Evolutionary conservation across 2,888 invertebrate species (phyloP), one percentile per base, ranked within the genome.

Genomic region (Eupeodes luniger): DNA sequence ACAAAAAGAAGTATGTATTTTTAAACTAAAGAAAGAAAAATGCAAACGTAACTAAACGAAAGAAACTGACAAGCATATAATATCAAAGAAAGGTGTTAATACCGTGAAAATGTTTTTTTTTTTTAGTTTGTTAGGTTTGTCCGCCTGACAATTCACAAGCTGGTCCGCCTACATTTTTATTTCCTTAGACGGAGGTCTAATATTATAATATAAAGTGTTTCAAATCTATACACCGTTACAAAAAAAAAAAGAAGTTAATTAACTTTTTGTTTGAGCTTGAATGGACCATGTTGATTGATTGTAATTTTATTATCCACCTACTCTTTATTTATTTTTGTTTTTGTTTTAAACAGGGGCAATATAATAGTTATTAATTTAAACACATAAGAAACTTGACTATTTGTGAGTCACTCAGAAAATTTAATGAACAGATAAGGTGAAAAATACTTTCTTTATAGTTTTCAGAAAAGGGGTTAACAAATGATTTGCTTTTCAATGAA

Each of bases 81-180:
- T 77, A 62, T 57, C 57, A 74, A 87, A 81, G 80, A 77, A 87
- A 87, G 72, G 87, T 87, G 80, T 77, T 80, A 84, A 84, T 77
- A 61, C 67, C 77, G 84, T 84, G 80, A 80, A 83, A 81, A 81
- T 84, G 62, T 67, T 76, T 66, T 85, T 34, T 85, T 34, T 61
- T 16, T 62, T 66, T 47, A 4, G 51, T 80, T 83, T 87, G 36
- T 87, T 80, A 61, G 61, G 57, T 61, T 81, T 77, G 55, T 34
- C 64, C 78, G 75, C 78, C 70, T 64, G 57, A 4, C 47, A 27
- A 27, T 9, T 47, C n/a, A 69, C 72, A 83, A 82, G 59, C 79
- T 83, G 61, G 72, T 75, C 55, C 86, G 83, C 86, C 86, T 61
- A 87, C 83, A 66, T 69, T 44, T 70, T 75, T 40, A 11, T 55